Conservation (phyloP, 1,140 invertebrate species). For the Probaryconus sp. region DNA sequence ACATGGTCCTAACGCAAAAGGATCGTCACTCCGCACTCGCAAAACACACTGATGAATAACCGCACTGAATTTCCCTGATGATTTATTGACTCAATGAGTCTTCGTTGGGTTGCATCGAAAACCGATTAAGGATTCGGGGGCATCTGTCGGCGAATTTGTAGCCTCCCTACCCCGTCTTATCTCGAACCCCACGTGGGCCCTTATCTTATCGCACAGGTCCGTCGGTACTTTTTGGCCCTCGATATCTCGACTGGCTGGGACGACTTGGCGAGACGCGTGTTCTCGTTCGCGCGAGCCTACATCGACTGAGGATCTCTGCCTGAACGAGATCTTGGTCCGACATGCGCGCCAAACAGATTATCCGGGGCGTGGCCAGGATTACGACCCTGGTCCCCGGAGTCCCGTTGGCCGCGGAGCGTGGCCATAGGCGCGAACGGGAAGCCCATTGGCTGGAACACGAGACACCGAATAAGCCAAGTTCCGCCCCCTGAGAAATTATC, state of each 20-base stretch:
- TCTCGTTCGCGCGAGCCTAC: constrained; percentile 70
- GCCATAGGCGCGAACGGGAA: constrained; percentile 52
- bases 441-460: constrained; percentile 49
- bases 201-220: background rate
- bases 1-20: too few species aligned
- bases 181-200: constrained; percentile 5
- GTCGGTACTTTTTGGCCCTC: too few species aligned
- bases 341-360: constrained; percentile 60
- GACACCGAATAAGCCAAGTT: constrained; percentile 62
- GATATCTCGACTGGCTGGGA: too few species aligned
- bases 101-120: too few species aligned
- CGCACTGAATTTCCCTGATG: too few species aligned
- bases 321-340: constrained; percentile 40
- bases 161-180: too few species aligned
- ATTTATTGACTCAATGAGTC: too few species aligned
- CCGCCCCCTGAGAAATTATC: constrained; percentile 25
- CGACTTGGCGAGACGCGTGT: constrained; percentile 47
- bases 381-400: constrained; percentile 15
- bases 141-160: too few species aligned
- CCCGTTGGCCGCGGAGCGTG: constrained; percentile 64
- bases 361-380: constrained; percentile 53
- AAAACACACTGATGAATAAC: too few species aligned
- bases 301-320: constrained; percentile 64
- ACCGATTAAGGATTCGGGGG: too few species aligned
- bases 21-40: too few species aligned